Base-by-base conservation (phyloP, 2,797 vertebrate species). In the Mormyrus hasselquistii region DNA sequence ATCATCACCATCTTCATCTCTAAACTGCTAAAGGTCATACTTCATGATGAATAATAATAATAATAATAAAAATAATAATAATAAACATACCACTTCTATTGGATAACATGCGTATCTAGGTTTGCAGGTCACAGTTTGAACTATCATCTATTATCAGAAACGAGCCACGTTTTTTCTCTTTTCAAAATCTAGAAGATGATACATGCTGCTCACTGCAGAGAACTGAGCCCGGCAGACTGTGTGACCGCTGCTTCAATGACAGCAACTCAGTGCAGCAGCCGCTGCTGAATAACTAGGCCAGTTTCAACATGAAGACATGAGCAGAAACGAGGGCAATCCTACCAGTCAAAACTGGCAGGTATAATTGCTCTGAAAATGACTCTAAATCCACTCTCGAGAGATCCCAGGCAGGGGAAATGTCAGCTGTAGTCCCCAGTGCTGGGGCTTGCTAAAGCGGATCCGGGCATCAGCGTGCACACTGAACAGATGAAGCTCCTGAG, bases 321-420 rank as follows among this genome's bases (percentile, higher is more conserved):
- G 92, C 89, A 12, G 84, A 91, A 93, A 93, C 91, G 90, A 94
- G 93, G 94, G 94, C 92, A 94, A 92, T 94, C 94, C 93, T 93
- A 94, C 93, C 94, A 94, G 94, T 96, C 95, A 95, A 92, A 94
- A 92, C 92, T 95, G 95, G 94, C 95, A 96, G 94, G 94, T 94
- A 96, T 95, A 95, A 95, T 96, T 96, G 95, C 94, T 95, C 93
- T 95, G 95, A 96, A 96, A 96, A 96, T 96, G 94, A 95, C 94
- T 95, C 91, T 92, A 96, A 96, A 96, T 95, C 93, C 95, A 94
- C 94, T 95, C 94, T 93, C 93, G 91, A 94, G 95, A 95, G 94
- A 95, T 93, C 92, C 91, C 87, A 79, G 93, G 94, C 93, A 94
- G 91, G 92, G 89, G 93, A 93, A 93, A 94, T 94, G 94, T 96